Evolutionary conservation across 2,113 vertebrate species (phyloP).

Genomic region (Sorex fumeus): DNA sequence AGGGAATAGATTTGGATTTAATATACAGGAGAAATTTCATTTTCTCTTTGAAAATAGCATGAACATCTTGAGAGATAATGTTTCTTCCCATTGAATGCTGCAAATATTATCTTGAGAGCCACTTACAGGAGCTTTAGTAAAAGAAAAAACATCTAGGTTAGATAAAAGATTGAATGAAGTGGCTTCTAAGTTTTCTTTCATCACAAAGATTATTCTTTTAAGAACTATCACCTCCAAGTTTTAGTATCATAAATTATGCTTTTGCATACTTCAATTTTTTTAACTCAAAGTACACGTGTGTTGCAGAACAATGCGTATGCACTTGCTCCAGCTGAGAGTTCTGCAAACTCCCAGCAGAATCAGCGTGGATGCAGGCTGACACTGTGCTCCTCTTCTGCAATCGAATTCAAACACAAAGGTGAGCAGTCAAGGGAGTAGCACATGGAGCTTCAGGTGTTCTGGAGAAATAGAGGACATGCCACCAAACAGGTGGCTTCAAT

Average conservation of each 20-base stretch:
- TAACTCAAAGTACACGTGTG: neutral
- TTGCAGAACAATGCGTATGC: neutral
- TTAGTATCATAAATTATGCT: constrained; percentile 21
- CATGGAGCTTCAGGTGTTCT: constrained; percentile 26
- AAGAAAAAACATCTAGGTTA: constrained; percentile 12
- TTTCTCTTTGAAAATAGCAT: constrained; percentile 44
- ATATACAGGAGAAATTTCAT: neutral
- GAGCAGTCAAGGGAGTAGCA: constrained; percentile 25
- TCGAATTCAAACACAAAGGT: neutral
- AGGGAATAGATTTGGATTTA: neutral
- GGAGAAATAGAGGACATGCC: constrained; percentile 60
- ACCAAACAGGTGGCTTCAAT: constrained; percentile 79
- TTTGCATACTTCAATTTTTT: neutral
- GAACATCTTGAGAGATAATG: constrained; percentile 1
- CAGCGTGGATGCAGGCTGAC: constrained; percentile 1
- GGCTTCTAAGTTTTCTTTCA: neutral
- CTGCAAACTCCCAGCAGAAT: neutral
- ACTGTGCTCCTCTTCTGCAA: constrained; percentile 11
- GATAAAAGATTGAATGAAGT: constrained; percentile 26
- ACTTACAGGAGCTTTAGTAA: neutral
- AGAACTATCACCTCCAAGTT: neutral
- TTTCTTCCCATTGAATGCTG: neutral
- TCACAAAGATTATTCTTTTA: neutral
- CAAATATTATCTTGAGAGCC: neutral
- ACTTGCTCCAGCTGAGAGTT: neutral